Conservation (phyloP, 2,888 invertebrate species). For the Muscina levida region DNA sequence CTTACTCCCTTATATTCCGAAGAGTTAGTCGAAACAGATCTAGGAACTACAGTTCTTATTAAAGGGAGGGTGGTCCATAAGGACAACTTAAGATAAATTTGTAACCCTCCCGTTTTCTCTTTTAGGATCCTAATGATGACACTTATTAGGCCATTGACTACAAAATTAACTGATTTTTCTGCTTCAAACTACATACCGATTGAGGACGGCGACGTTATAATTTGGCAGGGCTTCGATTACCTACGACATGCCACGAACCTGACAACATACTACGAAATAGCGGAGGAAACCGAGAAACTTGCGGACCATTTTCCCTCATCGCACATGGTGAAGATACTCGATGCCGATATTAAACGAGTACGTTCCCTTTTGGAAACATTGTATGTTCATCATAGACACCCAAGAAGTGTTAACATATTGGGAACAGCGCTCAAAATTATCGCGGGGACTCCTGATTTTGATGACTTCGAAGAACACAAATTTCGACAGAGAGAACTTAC, state of each 20-base stretch:
- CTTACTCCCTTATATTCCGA: too few species aligned
- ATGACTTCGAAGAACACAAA: background rate
- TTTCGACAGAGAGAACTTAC: slow-evolving; percentile 3
- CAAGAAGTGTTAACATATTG: slow-evolving; percentile 29
- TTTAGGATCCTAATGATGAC: background rate
- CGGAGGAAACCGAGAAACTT: slow-evolving; percentile 32
- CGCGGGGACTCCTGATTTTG: slow-evolving; percentile 20
- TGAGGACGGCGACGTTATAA: slow-evolving; percentile 36
- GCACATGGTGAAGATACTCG: slow-evolving; percentile 35
- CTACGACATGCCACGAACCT: slow-evolving; percentile 31
- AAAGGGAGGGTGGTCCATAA: too few species aligned
- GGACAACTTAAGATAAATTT: too few species aligned
- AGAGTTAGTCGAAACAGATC: too few species aligned
- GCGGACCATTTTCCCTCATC: slow-evolving; percentile 31
- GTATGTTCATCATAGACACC: slow-evolving; percentile 32
- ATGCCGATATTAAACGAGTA: slow-evolving; percentile 38
- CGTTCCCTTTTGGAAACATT: slow-evolving; percentile 4
- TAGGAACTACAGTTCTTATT: too few species aligned
- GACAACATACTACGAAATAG: slow-evolving; percentile 4
- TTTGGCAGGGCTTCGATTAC: slow-evolving; percentile 38
- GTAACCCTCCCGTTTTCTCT: background rate
- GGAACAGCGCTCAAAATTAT: slow-evolving; percentile 35
- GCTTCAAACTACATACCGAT: slow-evolving; percentile 45
- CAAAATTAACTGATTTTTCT: slow-evolving; percentile 47
- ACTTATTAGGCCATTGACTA: background rate